Conservation (phyloP, 2,113 vertebrate genomes). For the Rostratula benghalensis region DNA sequence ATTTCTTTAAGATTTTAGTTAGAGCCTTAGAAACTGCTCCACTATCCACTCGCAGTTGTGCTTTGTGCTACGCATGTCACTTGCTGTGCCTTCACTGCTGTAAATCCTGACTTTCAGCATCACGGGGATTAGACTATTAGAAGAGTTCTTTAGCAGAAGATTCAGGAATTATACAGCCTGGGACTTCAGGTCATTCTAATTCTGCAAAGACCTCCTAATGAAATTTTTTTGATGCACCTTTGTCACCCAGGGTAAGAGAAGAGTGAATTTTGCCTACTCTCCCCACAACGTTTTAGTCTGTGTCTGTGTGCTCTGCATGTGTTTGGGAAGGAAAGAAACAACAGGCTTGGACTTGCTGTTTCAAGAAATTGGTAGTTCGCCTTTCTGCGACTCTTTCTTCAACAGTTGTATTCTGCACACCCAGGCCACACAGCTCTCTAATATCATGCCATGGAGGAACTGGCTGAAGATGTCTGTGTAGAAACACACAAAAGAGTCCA, state of each 20-base stretch:
- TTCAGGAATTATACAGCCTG: neutral
- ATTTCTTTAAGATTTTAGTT: neutral
- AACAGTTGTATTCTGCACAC: neutral
- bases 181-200: neutral
- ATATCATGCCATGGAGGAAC: accelerated
- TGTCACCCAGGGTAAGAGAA: neutral
- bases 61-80: neutral
- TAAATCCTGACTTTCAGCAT: neutral
- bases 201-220: neutral
- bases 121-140: neutral
- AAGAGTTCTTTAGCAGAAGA: neutral
- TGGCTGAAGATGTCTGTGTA: neutral
- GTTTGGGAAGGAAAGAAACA: neutral
- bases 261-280: neutral
- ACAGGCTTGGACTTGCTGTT: neutral
- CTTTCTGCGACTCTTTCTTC: neutral
- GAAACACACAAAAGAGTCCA: neutral
- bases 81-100: neutral
- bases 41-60: neutral
- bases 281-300: accelerated
- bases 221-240: neutral
- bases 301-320: neutral
- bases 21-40: neutral
- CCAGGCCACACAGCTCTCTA: accelerated
- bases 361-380: neutral